Evolutionary conservation across 2,888 invertebrate genomes (phyloP), one percentile per base, ranked within the genome.

Genomic region (Synanthedon myopaeformis): DNA sequence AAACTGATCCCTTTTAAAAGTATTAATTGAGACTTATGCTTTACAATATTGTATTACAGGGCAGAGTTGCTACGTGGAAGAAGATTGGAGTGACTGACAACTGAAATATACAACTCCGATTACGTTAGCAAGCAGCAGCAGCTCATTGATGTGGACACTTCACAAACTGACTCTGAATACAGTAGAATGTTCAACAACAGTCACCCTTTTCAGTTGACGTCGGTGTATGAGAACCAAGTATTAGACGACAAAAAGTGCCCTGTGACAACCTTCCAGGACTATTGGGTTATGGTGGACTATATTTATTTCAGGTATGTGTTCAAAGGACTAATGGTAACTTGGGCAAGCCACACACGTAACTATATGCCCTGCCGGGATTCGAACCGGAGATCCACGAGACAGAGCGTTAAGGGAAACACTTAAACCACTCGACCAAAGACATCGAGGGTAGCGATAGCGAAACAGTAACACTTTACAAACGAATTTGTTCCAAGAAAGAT

Each of bases 251-350:
- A 80, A 1, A 74, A 80, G 51, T 55, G 54, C 0, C 93, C 92
- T 67, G 94, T 92, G 0, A 94, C 96, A 4, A 96, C 96, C 0
- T 90, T 88, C 72, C 97, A 97, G 66, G 82, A 91, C 52, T 71
- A 80, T 51, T 94, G 94, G 93, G 79, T 92, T 53, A 93, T 92
- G 0, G 97, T 98, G 0, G 98, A 98, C 81, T 97, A 97, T 71
- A 96, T 98, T 57, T 96, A 97, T 76, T 96, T 94, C 63, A 92
- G 91, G 90, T 92, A 79, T 56, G n/a, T n/a, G n/a, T n/a, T n/a
- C n/a, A n/a, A n/a, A n/a, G n/a, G n/a, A n/a, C n/a, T n/a, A n/a
- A n/a, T n/a, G n/a, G n/a, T n/a, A n/a, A n/a, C n/a, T n/a, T n/a
- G n/a, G n/a, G n/a, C n/a, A n/a, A n/a, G n/a, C n/a, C n/a, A n/a